Base-by-base conservation (phyloP, 2,888 invertebrate species). In the Xanthia icteritia region DNA sequence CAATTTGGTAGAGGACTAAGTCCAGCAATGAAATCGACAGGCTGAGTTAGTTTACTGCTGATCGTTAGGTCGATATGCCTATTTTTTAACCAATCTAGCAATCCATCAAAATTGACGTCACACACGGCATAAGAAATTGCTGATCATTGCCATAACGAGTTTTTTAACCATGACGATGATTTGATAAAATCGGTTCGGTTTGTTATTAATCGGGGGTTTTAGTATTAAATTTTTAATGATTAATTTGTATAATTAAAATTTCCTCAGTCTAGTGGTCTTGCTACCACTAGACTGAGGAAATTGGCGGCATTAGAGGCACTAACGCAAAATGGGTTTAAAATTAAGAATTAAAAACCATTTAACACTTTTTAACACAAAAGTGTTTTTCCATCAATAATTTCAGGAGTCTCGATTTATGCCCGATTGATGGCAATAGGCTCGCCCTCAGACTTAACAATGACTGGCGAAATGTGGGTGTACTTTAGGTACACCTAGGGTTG, bases 21-120 rank as follows among this genome's bases (percentile, higher is more conserved):
- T 48, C 17, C 17, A 11, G 23, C 3, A 23, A 23, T 54, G 54
- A 54, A 51, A 54, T 54, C 9, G 17, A n/a, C 11, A 68, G 8
- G 17, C 36, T 13, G 23, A 20, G 6, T 51, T 51, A 20, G 20
- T 51, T 51, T 54, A 23, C 9, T 23, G n/a, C 27, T 36, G 9
- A 72, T 9, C 68, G 42, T n/a, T 20, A 42, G 13, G 20, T 48
- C 6, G 23, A 31, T 31, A 15, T 31, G 15, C 4, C 31, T 9
- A 67, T 2, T 48, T 76, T 42, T 39, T 15, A 31, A 31, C 31
- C 31, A 31, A 31, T 31, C 31, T 31, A 31, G 31, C 2, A 31
- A 31, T 68, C 36, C 5, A 36, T 39, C 13, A 4, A 68, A 70
- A 17, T 2, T 63, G 23, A 64, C 63, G 79, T 79, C 54, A 68